Percentiles rank a stretch among this genome's conserved stretches.
phyloP scores from a whole-genome alignment of 2,113 vertebrate genomes.

The Cheilinus undulatus region DNA sequence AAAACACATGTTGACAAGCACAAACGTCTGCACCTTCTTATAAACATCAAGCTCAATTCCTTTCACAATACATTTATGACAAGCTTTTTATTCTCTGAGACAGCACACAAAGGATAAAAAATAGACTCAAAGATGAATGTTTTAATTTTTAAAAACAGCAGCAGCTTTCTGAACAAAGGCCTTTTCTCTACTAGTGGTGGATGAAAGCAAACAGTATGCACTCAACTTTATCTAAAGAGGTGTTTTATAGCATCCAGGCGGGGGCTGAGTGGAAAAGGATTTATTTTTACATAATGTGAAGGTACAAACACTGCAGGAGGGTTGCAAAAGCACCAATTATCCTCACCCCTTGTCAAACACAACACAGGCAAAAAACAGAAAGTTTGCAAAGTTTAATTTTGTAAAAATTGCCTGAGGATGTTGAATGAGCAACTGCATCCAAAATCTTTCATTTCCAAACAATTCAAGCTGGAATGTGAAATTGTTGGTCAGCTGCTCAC shows the following conservation, averaged over 20 bases:
- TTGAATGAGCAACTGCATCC: conserved; percentile 47
- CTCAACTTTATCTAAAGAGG: conserved; percentile 58
- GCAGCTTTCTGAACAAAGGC: conserved; percentile 48
- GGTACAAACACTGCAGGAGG: conserved; percentile 19
- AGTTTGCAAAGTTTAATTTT: conserved; percentile 24
- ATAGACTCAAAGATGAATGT: conserved; percentile 29
- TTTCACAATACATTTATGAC: conserved; percentile 52
- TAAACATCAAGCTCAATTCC: conserved; percentile 66
- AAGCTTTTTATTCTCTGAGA: conserved; percentile 24
- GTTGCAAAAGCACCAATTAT: conserved; percentile 28
- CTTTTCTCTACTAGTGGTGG: conserved; percentile 31
- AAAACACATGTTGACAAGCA: conserved; percentile 79
- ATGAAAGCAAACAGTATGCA: conserved; percentile 54
- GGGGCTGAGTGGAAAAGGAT: conserved; percentile 38
- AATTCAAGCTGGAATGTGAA: conserved; percentile 70
- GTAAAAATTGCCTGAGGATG: conserved; percentile 19
- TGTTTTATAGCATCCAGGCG: conserved; percentile 56
- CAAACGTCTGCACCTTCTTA: conserved; percentile 75
- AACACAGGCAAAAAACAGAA: conserved; percentile 3
- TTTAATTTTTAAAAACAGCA: conserved; percentile 32
- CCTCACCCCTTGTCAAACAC: not conserved
- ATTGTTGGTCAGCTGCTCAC: conserved; percentile 65
- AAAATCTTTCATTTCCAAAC: conserved; percentile 58
- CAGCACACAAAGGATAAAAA: conserved; percentile 14
- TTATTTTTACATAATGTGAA: conserved; percentile 46